A percentile compares a stretch with the other conserved stretches of the same genome.
Evolutionary conservation across 1,140 invertebrate genomes (phyloP).

Genomic region (Cydia strobilella): DNA sequence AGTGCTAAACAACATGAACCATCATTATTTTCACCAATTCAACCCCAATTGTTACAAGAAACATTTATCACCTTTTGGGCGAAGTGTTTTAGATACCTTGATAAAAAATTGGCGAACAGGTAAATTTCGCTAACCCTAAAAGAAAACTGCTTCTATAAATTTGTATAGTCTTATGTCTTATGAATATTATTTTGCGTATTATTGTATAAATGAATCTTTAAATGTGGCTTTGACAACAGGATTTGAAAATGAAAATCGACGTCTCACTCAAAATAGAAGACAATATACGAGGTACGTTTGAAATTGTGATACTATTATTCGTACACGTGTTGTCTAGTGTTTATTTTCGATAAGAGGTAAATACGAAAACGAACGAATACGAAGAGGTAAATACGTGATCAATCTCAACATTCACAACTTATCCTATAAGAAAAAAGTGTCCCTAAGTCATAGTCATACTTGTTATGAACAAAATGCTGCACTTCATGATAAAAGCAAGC

Average conservation of each 20-base stretch:
- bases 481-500: no score
- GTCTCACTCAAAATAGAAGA: background rate
- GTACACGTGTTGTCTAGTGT: no score
- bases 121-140: conserved; percentile 23
- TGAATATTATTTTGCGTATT: no score
- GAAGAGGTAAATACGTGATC: no score
- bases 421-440: no score
- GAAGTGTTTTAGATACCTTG: conserved; percentile 52
- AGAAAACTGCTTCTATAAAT: background rate
- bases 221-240: background rate
- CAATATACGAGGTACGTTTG: background rate
- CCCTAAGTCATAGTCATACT: no score
- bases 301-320: no score
- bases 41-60: conserved; percentile 44
- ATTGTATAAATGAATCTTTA: background rate
- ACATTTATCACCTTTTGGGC: conserved; percentile 57
- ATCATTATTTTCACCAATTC: conserved; percentile 7
- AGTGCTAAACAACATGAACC: background rate
- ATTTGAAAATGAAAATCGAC: background rate
- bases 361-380: no score
- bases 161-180: background rate
- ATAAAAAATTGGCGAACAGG: conserved; percentile 42
- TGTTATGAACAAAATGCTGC: no score
- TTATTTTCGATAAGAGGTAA: no score
- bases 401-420: no score